Evolutionary conservation across 2,113 vertebrate genomes (phyloP), one percentile per base, ranked within the genome.

Genomic region (Pseudopipra pipra): DNA sequence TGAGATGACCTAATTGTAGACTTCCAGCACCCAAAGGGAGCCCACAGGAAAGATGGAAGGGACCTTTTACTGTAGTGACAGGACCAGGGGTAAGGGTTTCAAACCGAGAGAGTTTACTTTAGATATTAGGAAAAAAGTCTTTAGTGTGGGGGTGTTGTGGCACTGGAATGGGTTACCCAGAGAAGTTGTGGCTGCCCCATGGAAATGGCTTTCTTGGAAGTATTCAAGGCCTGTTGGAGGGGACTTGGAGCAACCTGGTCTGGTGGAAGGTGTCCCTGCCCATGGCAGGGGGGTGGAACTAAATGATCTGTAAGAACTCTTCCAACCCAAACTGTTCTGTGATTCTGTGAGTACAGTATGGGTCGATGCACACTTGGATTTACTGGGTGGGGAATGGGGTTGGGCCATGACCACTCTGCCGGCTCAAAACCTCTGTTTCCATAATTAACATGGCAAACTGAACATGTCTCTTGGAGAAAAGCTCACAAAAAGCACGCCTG

Each of bases 191-290:
- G 25, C 1, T 47, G 41, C 14, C 4, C 2, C 30, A 47, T 55
- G n/a, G 58, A 37, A 59, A 15, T 11, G n/a, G 58, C n/a, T 59
- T 59, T 21, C 30, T 18, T 76, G 63, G 47, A 6, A 76, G 8
- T 35, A 9, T 31, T 6, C 30, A 31, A 61, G 47, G n/a, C 0
- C 30, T 21, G 17, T 0, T 47, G 54, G 24, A 22, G 0, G 0
- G 24, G 30, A 6, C n/a, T 54, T 39, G 39, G 46, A 46, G 30
- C 3, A 61, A 0, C 7, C 11, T 55, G 46, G 28, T 25, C 0
- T 5, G 6, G 14, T 31, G 33, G 41, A 41, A 62, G 41, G 8
- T 47, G n/a, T 54, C 47, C n/a, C n/a, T 82, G 62, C 13, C 52
- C 46, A 19, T 31, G 66, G 23, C 22, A 15, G 30, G 16, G 33